A percentile compares a stretch with the other conserved stretches of the same genome.
phyloP scores from a whole-genome alignment of 2,888 invertebrate genomes.

The Eumacrocentrus americanus region DNA sequence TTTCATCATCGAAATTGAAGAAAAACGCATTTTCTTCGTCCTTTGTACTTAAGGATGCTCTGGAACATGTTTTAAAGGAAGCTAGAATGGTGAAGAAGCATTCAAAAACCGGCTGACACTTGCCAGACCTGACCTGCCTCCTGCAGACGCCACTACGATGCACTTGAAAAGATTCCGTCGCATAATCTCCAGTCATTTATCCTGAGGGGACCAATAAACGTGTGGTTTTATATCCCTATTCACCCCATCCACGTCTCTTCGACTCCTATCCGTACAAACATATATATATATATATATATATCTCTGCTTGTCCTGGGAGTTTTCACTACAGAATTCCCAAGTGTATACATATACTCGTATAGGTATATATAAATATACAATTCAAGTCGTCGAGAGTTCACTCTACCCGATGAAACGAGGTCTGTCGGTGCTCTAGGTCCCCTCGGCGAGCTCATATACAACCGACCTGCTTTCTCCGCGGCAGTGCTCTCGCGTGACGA shows the following conservation, averaged over 20 bases:
- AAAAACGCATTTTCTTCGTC: too few species aligned
- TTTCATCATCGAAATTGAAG: too few species aligned
- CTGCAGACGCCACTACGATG: conserved; percentile 8
- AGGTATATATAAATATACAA: background rate
- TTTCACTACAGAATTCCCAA: background rate
- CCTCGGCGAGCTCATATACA: conserved; percentile 14
- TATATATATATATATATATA: too few species aligned
- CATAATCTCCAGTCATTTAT: conserved; percentile 15
- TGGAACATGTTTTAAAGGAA: background rate
- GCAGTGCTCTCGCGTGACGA: conserved; percentile 20
- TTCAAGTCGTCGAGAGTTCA: conserved; percentile 19
- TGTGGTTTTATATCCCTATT: background rate
- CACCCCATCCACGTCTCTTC: too few species aligned
- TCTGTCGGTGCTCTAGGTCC: conserved; percentile 23
- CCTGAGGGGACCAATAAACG: background rate
- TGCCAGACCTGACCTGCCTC: conserved; percentile 35
- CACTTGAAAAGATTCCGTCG: conserved; percentile 20
- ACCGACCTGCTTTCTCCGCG: conserved; percentile 29
- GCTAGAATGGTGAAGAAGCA: too few species aligned
- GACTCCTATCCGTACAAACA: too few species aligned
- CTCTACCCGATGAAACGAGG: conserved; percentile 22
- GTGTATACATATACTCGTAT: background rate
- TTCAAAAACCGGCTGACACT: conserved; percentile 29
- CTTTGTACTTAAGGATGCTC: too few species aligned
- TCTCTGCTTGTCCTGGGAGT: background rate